Conservation (phyloP, 1,140 invertebrate species). For the Drosophila navojoa region DNA sequence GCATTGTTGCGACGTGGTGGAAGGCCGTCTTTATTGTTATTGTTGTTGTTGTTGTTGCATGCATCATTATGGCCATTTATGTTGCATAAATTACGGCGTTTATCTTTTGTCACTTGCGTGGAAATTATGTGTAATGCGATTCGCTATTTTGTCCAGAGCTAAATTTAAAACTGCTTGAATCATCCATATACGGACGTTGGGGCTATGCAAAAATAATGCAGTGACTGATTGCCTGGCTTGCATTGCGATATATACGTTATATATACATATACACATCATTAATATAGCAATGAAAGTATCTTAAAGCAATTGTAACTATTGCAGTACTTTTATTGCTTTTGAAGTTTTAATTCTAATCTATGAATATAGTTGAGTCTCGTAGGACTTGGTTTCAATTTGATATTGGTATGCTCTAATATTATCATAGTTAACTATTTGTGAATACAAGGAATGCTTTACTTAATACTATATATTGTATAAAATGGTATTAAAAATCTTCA, state of each 20-base stretch:
- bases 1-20: slow-evolving; percentile 60
- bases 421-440: too few species aligned
- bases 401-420: too few species aligned
- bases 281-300: not conserved
- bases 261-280: not conserved
- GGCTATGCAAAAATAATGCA: not conserved
- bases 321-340: too few species aligned
- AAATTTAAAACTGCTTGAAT: slow-evolving; percentile 3
- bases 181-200: not conserved
- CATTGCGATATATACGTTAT: not conserved
- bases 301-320: too few species aligned
- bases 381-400: too few species aligned
- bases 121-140: slow-evolving; percentile 47
- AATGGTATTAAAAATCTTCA: too few species aligned
- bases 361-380: too few species aligned
- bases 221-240: not conserved
- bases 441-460: too few species aligned
- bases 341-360: too few species aligned
- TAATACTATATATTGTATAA: too few species aligned
- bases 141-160: slow-evolving; percentile 16
- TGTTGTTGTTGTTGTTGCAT: slow-evolving; percentile 26
- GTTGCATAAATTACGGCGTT: slow-evolving; percentile 77
- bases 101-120: slow-evolving; percentile 65
- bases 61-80: slow-evolving; percentile 71
- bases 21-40: slow-evolving; percentile 19